Conservation (phyloP, 2,888 invertebrate species). For the Cartodere bifasciata region DNA sequence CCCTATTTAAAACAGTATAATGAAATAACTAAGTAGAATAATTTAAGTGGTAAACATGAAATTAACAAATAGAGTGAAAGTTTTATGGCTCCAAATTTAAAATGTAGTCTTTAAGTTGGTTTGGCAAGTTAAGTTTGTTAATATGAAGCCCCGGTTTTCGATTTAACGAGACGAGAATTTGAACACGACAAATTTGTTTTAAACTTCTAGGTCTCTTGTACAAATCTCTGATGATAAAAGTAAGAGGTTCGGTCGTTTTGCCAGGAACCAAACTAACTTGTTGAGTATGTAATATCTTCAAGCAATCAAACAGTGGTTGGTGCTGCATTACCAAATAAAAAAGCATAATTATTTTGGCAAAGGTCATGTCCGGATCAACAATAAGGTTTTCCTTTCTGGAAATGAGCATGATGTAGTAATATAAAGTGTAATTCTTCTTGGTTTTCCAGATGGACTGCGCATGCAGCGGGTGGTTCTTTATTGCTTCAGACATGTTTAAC, state of each 20-base stretch:
- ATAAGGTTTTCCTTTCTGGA: constrained; percentile 52
- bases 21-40: too few relatives aligned
- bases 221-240: constrained; percentile 47
- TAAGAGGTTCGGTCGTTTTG: constrained; percentile 48
- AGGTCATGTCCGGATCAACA: constrained; percentile 48
- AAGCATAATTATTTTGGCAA: constrained; percentile 51
- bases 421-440: constrained; percentile 47
- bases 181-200: constrained; percentile 58
- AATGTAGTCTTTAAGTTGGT: constrained; percentile 54
- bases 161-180: constrained; percentile 53
- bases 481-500: constrained; percentile 37
- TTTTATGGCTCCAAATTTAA: constrained; percentile 47
- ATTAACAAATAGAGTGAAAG: too few relatives aligned
- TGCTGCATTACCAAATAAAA: constrained; percentile 58
- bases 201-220: constrained; percentile 54
- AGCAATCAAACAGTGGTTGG: constrained; percentile 51
- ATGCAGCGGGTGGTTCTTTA: constrained; percentile 30
- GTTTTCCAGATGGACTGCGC: constrained; percentile 41
- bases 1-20: too few relatives aligned
- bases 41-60: too few relatives aligned
- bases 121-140: constrained; percentile 54
- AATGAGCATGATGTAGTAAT: constrained; percentile 58
- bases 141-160: constrained; percentile 51
- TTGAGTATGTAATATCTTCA: constrained; percentile 52
- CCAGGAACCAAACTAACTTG: constrained; percentile 50